Conservation (phyloP, 1,140 invertebrate species). For the Chironomus tepperi region DNA sequence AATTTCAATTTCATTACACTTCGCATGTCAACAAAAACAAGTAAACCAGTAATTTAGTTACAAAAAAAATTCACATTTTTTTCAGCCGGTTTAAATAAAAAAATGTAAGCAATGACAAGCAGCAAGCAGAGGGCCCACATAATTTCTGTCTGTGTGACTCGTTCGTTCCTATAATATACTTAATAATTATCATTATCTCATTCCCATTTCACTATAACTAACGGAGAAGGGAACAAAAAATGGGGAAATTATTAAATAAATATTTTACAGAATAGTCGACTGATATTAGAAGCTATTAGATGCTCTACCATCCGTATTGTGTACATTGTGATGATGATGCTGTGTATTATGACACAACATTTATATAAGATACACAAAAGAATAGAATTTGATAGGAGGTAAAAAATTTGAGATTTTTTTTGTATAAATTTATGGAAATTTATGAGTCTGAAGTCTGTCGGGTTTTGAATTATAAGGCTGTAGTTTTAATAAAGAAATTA, state of each 20-base stretch:
- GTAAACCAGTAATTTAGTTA: not conserved
- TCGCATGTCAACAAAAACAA: not conserved
- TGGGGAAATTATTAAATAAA: too few species aligned
- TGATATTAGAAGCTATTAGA: not conserved
- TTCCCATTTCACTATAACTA: not conserved
- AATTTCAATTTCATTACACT: not conserved
- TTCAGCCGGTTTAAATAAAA: not conserved
- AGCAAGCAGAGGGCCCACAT: not conserved
- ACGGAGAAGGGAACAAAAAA: not conserved
- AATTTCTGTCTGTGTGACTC: not conserved
- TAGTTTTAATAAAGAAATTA: too few species aligned
- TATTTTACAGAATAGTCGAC: not conserved
- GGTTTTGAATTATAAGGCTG: too few species aligned
- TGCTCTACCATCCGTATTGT: not conserved
- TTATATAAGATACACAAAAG: too few species aligned
- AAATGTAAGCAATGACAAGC: not conserved
- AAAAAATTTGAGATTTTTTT: too few species aligned
- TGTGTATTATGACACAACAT: not conserved
- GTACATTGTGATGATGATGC: not conserved
- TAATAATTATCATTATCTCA: conserved; percentile 4
- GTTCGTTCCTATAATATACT: not conserved
- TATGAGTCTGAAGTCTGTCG: too few species aligned
- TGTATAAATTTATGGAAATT: too few species aligned
- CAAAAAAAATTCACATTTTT: not conserved
- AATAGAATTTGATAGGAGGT: too few species aligned